Conservation (phyloP, 2,797 vertebrate genomes). For the Nyctibius grandis region DNA sequence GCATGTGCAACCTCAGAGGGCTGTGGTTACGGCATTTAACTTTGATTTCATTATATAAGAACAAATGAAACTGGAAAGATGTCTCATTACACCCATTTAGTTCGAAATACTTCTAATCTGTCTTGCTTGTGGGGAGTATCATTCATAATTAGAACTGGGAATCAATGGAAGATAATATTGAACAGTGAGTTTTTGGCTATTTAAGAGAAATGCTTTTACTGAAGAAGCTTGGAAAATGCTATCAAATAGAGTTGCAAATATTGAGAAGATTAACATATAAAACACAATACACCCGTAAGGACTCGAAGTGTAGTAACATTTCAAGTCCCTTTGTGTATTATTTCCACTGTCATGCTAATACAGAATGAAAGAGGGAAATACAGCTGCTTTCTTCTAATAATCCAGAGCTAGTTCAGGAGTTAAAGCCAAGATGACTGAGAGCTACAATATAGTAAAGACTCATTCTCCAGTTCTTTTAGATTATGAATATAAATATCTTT, state of each 20-base stretch:
- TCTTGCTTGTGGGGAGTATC: conserved; percentile 37
- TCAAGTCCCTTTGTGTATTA: not conserved
- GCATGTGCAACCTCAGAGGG: not conserved
- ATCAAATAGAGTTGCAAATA: not conserved
- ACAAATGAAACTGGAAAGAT: conserved; percentile 44
- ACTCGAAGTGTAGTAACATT: not conserved
- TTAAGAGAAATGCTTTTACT: not conserved
- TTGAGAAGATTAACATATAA: not conserved
- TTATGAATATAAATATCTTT: conserved; percentile 38
- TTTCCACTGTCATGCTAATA: not conserved
- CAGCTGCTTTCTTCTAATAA: not conserved
- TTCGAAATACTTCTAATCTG: conserved; percentile 44
- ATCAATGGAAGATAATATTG: not conserved
- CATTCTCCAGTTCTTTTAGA: not conserved
- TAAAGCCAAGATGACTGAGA: conserved; percentile 41
- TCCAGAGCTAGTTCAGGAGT: not conserved
- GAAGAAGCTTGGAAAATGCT: not conserved
- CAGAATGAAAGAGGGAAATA: not conserved
- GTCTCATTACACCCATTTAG: conserved; percentile 37
- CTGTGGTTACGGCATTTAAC: not conserved
- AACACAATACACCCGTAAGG: not conserved
- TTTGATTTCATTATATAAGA: conserved; percentile 14
- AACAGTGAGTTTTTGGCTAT: not conserved
- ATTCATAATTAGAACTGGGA: conserved; percentile 47
- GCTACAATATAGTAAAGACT: conserved; percentile 11